Conservation (phyloP, 2,888 invertebrate species). For the Heteropelma amictum region DNA sequence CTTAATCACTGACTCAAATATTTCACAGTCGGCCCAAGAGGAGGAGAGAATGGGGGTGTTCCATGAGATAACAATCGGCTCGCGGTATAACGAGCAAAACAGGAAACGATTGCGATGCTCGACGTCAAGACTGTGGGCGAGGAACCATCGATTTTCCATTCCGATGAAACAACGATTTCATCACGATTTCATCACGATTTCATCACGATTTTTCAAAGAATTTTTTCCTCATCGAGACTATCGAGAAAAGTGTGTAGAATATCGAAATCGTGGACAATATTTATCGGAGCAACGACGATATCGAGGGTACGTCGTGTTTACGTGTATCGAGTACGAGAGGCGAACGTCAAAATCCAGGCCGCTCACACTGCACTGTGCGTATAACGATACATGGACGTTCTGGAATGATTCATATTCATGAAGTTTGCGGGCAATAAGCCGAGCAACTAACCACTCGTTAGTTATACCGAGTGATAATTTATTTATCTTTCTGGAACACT, state of each 20-base stretch:
- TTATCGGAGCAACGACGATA: slow-evolving; percentile 29
- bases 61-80: slow-evolving; percentile 45
- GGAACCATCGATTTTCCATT: background rate
- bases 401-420: slow-evolving; percentile 69
- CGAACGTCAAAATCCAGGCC: slow-evolving; percentile 49
- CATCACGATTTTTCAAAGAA: background rate
- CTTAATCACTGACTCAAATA: slow-evolving; percentile 57
- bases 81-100: slow-evolving; percentile 41
- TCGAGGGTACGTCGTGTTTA: background rate
- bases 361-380: slow-evolving; percentile 42
- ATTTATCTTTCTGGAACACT: slow-evolving; percentile 70
- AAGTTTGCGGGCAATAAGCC: slow-evolving; percentile 65
- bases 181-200: too few relatives aligned
- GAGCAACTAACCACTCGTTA: slow-evolving; percentile 70
- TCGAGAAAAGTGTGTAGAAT: too few relatives aligned
- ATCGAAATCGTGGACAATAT: slow-evolving; percentile 22
- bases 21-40: slow-evolving; percentile 49
- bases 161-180: too few relatives aligned
- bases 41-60: too few relatives aligned
- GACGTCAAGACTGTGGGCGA: background rate
- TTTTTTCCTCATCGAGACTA: background rate
- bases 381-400: slow-evolving; percentile 47
- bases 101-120: slow-evolving; percentile 45
- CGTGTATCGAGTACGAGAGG: slow-evolving; percentile 35
- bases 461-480: slow-evolving; percentile 71